A percentile compares a stretch with the other conserved stretches of the same genome.
Conservation (phyloP, 2,888 invertebrate genomes). For the Mythimna loreyi region DNA sequence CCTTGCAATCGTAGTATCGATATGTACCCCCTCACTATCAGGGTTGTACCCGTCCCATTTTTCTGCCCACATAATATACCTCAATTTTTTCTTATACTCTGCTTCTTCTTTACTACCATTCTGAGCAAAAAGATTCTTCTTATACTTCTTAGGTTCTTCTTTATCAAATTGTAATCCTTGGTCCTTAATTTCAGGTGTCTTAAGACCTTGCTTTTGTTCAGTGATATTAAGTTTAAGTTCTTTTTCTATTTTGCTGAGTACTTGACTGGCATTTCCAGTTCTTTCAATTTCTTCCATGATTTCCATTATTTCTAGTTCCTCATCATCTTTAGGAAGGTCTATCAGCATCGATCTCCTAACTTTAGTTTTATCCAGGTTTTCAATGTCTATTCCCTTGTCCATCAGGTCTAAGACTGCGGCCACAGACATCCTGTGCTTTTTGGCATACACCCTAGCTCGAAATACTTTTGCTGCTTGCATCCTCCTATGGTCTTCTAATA, state of each 20-base stretch:
- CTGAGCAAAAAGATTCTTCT: not conserved
- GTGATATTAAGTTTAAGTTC: too few species aligned
- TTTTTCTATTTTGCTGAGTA: not conserved
- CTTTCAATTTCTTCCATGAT: not conserved
- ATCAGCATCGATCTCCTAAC: not conserved
- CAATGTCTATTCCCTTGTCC: not conserved
- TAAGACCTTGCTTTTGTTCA: too few species aligned
- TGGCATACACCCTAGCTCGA: not conserved
- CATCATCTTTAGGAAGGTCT: not conserved
- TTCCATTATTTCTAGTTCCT: not conserved
- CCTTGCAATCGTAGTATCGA: not conserved
- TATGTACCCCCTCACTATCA: constrained; percentile 6
- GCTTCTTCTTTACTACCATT: not conserved
- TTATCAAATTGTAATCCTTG: not conserved
- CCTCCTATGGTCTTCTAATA: not conserved
- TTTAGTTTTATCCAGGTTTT: not conserved
- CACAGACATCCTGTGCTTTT: not conserved
- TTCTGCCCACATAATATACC: constrained; percentile 28
- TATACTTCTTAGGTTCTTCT: not conserved
- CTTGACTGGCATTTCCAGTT: not conserved
- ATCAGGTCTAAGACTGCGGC: not conserved
- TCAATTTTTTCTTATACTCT: constrained; percentile 19
- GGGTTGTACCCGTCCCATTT: constrained; percentile 29
- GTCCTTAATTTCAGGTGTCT: not conserved
- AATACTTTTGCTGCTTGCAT: not conserved